A percentile compares a stretch with the other conserved stretches of the same genome.
Conservation (phyloP, 2,888 invertebrate species). For the Biston betularia region DNA sequence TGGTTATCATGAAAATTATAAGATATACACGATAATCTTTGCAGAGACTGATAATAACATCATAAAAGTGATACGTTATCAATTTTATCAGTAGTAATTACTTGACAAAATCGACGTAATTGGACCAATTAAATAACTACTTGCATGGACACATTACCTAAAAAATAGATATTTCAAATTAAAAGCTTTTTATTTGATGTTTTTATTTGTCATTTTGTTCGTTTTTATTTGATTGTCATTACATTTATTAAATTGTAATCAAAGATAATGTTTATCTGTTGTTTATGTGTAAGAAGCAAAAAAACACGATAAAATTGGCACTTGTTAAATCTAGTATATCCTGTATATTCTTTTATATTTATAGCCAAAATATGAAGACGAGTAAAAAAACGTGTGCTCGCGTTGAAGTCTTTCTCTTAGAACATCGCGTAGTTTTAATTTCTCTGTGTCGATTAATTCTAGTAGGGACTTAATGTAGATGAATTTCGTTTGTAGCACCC, state of each 20-base stretch:
- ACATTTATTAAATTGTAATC: not conserved
- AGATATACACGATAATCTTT: conserved; percentile 17
- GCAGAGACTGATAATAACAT: conserved; percentile 5
- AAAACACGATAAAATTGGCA: not conserved
- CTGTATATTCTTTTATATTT: not conserved
- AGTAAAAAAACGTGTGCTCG: conserved; percentile 3
- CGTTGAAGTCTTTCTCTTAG: conserved; percentile 24
- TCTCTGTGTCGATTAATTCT: no score
- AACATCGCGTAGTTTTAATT: not conserved
- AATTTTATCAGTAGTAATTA: conserved; percentile 2
- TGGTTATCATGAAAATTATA: conserved; percentile 18
- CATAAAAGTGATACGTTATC: conserved; percentile 19
- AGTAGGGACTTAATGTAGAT: conserved; percentile 6
- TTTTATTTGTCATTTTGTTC: no score
- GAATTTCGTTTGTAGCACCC: conserved; percentile 2
- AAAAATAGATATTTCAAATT: not conserved
- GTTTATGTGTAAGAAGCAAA: not conserved
- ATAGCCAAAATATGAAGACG: not conserved
- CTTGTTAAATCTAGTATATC: not conserved
- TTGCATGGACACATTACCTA: not conserved
- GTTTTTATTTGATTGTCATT: not conserved
- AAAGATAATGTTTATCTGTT: not conserved
- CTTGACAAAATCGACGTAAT: conserved; percentile 11
- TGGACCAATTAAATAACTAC: conserved; percentile 7
- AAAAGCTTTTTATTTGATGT: not conserved